Conservation (phyloP, 2,113 vertebrate genomes). For the Solenodon paradoxus region DNA sequence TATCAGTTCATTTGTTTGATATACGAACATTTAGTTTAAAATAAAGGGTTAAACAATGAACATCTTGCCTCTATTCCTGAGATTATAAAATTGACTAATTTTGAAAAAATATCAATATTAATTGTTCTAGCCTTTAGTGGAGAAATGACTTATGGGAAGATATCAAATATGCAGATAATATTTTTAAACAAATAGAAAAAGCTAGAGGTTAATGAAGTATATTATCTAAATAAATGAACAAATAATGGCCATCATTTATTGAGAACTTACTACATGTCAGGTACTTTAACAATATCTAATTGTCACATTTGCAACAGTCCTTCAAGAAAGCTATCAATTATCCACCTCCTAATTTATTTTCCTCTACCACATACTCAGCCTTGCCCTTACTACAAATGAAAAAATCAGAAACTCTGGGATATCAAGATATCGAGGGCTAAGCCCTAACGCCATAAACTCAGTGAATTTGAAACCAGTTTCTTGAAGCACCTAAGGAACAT, state of each 20-base stretch:
- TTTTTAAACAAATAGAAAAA: conserved; percentile 45
- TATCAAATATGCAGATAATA: not conserved
- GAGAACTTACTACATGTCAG: not conserved
- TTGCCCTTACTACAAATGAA: not conserved
- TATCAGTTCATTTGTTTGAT: conserved; percentile 42
- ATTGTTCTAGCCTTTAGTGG: not conserved
- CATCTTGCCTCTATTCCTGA: not conserved
- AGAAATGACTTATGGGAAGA: not conserved
- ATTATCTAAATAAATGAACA: conserved; percentile 14
- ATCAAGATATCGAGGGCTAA: conserved; percentile 28
- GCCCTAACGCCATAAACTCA: not conserved
- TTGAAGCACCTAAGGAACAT: not conserved
- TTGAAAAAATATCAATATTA: not conserved
- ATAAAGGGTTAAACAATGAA: conserved; percentile 35
- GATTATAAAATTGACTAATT: conserved; percentile 16
- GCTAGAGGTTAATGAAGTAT: not conserved
- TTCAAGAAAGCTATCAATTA: not conserved
- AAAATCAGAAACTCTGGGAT: not conserved
- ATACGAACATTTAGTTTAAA: conserved; percentile 53
- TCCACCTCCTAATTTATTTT: not conserved
- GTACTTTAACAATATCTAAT: not conserved
- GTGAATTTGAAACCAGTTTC: conserved; percentile 9
- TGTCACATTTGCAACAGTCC: conserved; percentile 12
- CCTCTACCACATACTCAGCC: not conserved
- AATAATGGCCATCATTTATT: conserved; percentile 6